A percentile compares a stretch with the other conserved stretches of the same genome.
These are phyloP conservation scores for Rhynchomys soricoides DNA, from an alignment of 2,113 vertebrate genomes.

Conservation along the genomic window DNA sequence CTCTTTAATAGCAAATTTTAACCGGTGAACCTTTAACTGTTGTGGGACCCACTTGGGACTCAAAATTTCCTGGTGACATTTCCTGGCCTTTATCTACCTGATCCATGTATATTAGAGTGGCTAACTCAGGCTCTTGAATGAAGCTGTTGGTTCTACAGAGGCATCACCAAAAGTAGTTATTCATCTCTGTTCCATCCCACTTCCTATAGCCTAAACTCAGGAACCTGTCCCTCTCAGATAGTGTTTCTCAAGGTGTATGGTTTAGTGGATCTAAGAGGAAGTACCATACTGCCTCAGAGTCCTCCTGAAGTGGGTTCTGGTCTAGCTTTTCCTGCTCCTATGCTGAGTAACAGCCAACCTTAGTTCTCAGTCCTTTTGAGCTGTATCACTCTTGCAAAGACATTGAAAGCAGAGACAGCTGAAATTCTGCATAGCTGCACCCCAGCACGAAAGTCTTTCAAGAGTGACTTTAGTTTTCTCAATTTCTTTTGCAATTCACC, in stretches of 20 bases:
- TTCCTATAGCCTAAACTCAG: not conserved
- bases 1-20: too few species aligned
- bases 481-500: conserved; percentile 54
- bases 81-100: not conserved
- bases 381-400: not conserved
- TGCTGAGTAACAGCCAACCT: not conserved
- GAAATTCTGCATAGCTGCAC: not conserved
- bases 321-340: not conserved
- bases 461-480: not conserved
- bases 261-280: not conserved
- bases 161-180: too few species aligned
- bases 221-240: not conserved
- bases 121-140: not conserved
- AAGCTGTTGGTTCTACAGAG: not conserved
- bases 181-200: not conserved
- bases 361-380: not conserved
- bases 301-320: not conserved
- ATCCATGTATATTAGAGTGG: not conserved
- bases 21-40: not conserved
- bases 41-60: not conserved
- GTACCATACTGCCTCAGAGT: not conserved
- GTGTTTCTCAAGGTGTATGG: not conserved
- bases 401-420: not conserved
- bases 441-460: not conserved
- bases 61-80: not conserved